phyloP scores from a whole-genome alignment of 2,888 invertebrate genomes.

The Podotricha telesiphe region DNA sequence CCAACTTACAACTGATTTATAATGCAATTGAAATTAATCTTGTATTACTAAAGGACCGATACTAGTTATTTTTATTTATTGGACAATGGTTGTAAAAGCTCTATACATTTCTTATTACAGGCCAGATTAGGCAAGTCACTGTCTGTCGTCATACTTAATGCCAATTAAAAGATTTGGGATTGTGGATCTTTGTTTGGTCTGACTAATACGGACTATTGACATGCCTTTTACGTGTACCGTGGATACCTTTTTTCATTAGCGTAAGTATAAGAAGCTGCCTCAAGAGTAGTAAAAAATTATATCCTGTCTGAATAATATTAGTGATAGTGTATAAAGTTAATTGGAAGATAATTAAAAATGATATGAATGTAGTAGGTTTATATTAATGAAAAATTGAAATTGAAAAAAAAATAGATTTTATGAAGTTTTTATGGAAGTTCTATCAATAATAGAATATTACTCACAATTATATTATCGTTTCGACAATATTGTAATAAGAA shows the following conservation, averaged over 20 bases:
- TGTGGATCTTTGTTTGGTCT: constrained; percentile 80
- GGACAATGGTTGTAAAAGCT: constrained; percentile 51
- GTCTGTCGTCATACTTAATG: constrained; percentile 81
- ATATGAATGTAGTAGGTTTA: background rate
- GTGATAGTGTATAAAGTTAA: background rate
- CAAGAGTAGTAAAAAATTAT: constrained; percentile 5
- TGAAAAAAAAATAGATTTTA: too few species aligned
- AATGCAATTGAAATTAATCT: too few species aligned
- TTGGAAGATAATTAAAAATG: constrained; percentile 12
- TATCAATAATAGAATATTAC: too few species aligned
- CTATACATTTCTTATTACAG: constrained; percentile 64
- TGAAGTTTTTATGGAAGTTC: too few species aligned
- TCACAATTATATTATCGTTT: too few species aligned
- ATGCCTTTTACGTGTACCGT: constrained; percentile 46
- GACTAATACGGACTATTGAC: constrained; percentile 70
- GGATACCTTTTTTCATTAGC: constrained; percentile 44
- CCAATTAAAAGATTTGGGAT: constrained; percentile 83
- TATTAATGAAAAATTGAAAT: too few species aligned
- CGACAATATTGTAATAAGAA: too few species aligned
- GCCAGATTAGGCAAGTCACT: constrained; percentile 79
- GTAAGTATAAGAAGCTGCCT: constrained; percentile 39
- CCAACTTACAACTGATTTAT: too few species aligned
- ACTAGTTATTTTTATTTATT: too few species aligned
- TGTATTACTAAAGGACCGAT: too few species aligned
- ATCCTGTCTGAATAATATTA: constrained; percentile 13